Evolutionary conservation across 2,888 invertebrate genomes (phyloP).

Genomic region (Nephrotoma appendiculata): DNA sequence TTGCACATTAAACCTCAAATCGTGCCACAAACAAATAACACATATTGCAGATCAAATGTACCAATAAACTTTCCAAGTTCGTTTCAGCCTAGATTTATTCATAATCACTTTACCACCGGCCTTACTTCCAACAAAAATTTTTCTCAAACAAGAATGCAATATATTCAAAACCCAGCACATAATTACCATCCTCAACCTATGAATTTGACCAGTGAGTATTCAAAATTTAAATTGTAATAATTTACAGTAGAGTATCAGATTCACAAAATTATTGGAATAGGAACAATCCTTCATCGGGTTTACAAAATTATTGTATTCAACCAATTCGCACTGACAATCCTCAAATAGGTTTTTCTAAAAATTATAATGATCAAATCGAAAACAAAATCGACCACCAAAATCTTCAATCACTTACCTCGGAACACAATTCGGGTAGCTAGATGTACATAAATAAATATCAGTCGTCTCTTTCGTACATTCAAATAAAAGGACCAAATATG

Average conservation of each 20-base stretch:
- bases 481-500: neutral
- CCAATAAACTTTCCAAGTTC: neutral
- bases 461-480: neutral
- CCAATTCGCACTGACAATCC: neutral
- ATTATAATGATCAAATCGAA: neutral
- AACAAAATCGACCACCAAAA: neutral
- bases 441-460: constrained; percentile 4
- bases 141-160: no score
- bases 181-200: no score
- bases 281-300: no score
- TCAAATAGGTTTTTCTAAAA: neutral
- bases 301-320: no score
- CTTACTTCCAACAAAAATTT: no score
- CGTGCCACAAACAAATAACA: neutral
- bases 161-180: no score
- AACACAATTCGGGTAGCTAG: neutral
- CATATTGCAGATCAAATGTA: neutral
- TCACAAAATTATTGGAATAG: no score
- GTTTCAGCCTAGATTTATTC: neutral
- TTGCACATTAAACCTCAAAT: neutral
- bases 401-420: constrained; percentile 1
- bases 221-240: no score
- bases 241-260: no score
- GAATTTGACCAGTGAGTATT: no score
- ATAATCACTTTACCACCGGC: neutral